Evolutionary conservation across 2,113 vertebrate species (phyloP).

Genomic region (Pontoporia blainvillei): DNA sequence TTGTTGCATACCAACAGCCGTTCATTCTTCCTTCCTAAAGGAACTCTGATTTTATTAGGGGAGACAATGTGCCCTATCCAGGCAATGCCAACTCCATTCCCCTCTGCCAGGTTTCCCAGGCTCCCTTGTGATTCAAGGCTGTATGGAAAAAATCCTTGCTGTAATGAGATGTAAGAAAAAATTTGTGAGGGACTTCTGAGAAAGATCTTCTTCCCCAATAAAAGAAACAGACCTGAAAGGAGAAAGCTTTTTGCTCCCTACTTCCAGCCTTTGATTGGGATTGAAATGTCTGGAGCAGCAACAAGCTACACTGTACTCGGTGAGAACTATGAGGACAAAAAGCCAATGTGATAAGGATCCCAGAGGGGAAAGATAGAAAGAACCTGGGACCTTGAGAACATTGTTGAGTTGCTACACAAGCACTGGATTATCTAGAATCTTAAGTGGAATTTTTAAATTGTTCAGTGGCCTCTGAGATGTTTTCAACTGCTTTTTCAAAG

Average conservation of each 20-base stretch:
- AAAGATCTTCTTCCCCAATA: conserved; percentile 24
- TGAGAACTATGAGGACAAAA: neutral
- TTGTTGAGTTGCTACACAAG: neutral
- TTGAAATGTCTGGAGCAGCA: neutral
- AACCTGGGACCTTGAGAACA: neutral
- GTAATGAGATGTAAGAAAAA: neutral
- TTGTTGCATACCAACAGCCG: neutral
- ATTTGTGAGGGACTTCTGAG: neutral
- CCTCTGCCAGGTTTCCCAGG: neutral
- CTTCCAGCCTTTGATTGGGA: neutral
- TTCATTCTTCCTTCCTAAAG: neutral
- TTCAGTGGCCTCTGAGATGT: conserved; percentile 30
- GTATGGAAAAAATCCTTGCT: neutral
- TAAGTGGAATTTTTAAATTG: conserved; percentile 3
- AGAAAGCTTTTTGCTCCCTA: neutral
- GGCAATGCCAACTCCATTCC: neutral
- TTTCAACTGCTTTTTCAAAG: conserved; percentile 22
- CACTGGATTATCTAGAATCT: neutral
- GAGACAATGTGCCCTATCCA: neutral
- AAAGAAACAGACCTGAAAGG: neutral
- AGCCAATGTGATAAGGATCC: neutral
- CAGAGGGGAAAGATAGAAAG: neutral
- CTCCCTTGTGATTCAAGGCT: neutral
- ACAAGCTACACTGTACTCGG: neutral
- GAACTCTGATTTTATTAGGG: neutral